Evolutionary conservation across 1,140 invertebrate species (phyloP), one percentile per base, ranked within the genome.

Genomic region (Archivesica marissinica): DNA sequence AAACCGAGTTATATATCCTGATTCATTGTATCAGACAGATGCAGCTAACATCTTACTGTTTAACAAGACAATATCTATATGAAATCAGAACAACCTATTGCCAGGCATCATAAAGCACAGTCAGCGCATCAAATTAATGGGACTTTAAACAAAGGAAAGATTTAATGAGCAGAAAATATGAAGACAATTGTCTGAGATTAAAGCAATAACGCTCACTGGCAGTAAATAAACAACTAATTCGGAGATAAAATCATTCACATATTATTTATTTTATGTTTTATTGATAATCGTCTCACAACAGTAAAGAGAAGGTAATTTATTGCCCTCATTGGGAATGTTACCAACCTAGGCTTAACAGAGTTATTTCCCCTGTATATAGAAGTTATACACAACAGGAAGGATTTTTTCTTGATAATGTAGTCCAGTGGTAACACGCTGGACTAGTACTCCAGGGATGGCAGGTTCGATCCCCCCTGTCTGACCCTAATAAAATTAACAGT

Each of bases 101-200:
- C 41, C 15, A 78, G 41, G 17, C n/a, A 30, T n/a, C 47, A 79
- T 54, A 66, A 41, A 52, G 25, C 33, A 35, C 28, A 17, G 17
- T 33, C 33, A 41, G 17, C 1, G 30, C 30, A n/a, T 23, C 41
- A 59, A 39, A 77, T 41, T 33, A 56, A 56, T 59, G 33, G 52
- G 20, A 39, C 30, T 77, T 61, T 4, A 59, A 39, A 77, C 38
- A 33, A 61, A 59, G 44, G 38, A 41, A 56, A 41, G 25, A 15
- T 77, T 9, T 59, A 61, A 59, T 59, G 15, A 41, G 11, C 3
- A 6, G 7, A 1, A 39, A 39, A 35, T 25, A 68, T 15, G 23
- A 59, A 61, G 74, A 77, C 52, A 61, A 7, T 25, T 28, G 39
- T 77, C 56, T 77, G 52, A 59, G 74, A 41, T 25, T 61, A 77